Conservation (phyloP, 2,797 vertebrate genomes). For the Acipenser ruthenus region DNA sequence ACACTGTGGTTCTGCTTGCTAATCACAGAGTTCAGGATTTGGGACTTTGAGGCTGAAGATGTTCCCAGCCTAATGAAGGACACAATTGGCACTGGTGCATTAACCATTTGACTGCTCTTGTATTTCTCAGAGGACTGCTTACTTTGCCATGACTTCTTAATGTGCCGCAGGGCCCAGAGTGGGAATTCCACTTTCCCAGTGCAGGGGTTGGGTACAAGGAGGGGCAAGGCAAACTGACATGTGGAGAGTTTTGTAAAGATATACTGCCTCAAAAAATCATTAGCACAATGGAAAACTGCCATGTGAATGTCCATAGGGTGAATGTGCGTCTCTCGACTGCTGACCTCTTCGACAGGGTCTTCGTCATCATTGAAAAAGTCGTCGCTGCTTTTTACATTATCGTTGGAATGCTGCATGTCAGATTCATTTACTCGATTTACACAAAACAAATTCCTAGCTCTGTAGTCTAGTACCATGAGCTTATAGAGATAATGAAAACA, state of each 20-base stretch:
- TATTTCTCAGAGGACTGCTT: neutral
- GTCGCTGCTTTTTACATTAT: neutral
- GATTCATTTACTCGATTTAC: neutral
- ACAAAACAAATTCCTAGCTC: slow-evolving; percentile 5
- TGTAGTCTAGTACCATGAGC: slow-evolving; percentile 17
- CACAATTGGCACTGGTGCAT: neutral
- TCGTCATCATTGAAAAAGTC: neutral
- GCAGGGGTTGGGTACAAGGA: neutral
- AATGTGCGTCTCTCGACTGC: neutral
- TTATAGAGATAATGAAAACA: slow-evolving; percentile 6
- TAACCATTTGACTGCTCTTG: neutral
- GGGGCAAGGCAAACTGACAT: neutral
- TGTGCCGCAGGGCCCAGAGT: neutral
- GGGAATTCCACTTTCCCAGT: neutral
- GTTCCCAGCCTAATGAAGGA: neutral
- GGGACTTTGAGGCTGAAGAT: slow-evolving; percentile 29
- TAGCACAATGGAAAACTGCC: neutral
- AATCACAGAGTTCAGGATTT: slow-evolving; percentile 38
- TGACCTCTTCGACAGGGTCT: neutral
- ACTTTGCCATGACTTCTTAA: neutral
- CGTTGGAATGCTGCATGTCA: neutral
- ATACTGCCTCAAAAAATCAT: neutral
- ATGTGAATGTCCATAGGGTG: neutral
- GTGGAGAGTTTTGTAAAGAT: neutral
- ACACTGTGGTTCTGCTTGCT: slow-evolving; percentile 33